phyloP scores from a whole-genome alignment of 2,888 invertebrate species.

The Xanthorhoe spadicearia region DNA sequence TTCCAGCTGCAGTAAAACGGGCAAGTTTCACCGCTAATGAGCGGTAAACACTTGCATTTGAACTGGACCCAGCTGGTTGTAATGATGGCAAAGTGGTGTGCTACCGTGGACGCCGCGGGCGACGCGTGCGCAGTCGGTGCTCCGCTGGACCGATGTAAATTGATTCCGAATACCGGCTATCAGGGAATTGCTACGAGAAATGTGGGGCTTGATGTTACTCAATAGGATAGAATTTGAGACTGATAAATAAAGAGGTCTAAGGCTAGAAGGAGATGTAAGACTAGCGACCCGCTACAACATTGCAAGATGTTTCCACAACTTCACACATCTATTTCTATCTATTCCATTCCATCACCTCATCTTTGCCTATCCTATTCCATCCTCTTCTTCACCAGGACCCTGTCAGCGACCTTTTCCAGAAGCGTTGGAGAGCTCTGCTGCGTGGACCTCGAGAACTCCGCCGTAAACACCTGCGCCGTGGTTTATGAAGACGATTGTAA shows the following conservation, averaged over 20 bases:
- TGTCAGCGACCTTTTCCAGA: conserved; percentile 51
- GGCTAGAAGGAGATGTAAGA: too few relatives aligned
- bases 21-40: conserved; percentile 71
- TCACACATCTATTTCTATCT: neutral
- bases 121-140: conserved; percentile 21
- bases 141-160: conserved; percentile 31
- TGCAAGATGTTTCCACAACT: neutral
- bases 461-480: conserved; percentile 49
- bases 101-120: conserved; percentile 39
- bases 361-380: conserved; percentile 11
- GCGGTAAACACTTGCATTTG: conserved; percentile 53
- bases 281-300: too few relatives aligned
- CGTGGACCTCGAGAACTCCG: conserved; percentile 49
- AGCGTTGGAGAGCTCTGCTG: conserved; percentile 47
- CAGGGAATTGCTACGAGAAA: conserved; percentile 2
- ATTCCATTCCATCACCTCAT: neutral
- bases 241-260: neutral
- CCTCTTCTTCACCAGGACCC: conserved; percentile 45
- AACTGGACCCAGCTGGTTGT: conserved; percentile 23
- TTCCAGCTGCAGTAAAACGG: conserved; percentile 51
- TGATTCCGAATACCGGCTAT: conserved; percentile 35
- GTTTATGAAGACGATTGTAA: conserved; percentile 31
- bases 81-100: conserved; percentile 32
- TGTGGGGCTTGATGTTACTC: neutral
- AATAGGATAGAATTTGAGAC: neutral